Percentiles rank a stretch among this genome's conserved stretches.
Evolutionary conservation across 1,140 invertebrate genomes (phyloP).

Genomic region (Hyles vespertilio): DNA sequence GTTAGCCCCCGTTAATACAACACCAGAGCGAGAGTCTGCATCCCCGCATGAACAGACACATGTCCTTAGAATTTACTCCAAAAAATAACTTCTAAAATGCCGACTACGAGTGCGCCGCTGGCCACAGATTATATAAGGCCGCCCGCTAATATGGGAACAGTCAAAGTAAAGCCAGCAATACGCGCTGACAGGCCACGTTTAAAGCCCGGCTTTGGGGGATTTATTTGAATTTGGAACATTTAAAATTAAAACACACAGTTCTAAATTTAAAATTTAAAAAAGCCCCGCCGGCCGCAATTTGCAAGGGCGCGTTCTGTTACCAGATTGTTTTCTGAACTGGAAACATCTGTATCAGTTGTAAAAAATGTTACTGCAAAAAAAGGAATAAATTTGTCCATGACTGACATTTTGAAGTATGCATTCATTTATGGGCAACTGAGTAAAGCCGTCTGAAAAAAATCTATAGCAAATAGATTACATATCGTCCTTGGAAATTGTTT

Average conservation of each 20-base stretch:
- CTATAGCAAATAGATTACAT: too few relatives aligned
- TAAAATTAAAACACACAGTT: constrained; percentile 10
- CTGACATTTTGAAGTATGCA: too few relatives aligned
- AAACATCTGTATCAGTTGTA: too few relatives aligned
- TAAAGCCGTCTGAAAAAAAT: too few relatives aligned
- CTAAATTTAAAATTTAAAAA: constrained; percentile 17
- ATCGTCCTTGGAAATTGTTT: too few relatives aligned
- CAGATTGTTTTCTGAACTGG: constrained; percentile 21
- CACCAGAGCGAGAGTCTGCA: too few relatives aligned
- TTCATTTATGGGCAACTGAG: too few relatives aligned
- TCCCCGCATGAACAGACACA: too few relatives aligned
- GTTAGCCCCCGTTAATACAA: too few relatives aligned
- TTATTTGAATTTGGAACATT: constrained; percentile 21
- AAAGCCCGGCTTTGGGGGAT: constrained; percentile 15
- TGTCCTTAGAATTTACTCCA: too few relatives aligned
- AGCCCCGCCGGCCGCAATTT: constrained; percentile 10
- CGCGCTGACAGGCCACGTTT: constrained; percentile 7
- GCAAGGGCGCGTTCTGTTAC: neutral
- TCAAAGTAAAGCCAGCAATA: constrained; percentile 2
- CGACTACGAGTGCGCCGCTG: too few relatives aligned
- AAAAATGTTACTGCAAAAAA: neutral
- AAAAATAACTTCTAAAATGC: too few relatives aligned
- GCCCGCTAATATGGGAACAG: constrained; percentile 1
- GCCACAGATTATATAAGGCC: constrained; percentile 3
- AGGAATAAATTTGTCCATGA: neutral